Evolutionary conservation across 2,888 invertebrate species (phyloP), one percentile per base, ranked within the genome.

Genomic region (Tuberolachnus salignus): DNA sequence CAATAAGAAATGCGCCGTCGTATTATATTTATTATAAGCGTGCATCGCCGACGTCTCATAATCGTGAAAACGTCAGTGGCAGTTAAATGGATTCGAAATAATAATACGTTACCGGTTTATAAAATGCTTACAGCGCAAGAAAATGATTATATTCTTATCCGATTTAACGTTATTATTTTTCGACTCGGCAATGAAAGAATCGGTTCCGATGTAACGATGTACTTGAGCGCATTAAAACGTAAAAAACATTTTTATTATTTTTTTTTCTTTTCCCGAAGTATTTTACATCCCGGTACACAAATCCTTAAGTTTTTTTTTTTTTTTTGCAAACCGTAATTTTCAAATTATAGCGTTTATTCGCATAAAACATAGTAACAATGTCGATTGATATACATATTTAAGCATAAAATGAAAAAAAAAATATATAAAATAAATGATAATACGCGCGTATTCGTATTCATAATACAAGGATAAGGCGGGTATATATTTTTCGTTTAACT

Each of bases 21-120:
- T 42, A 63, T 42, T 63, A 42, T 19, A n/a, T 63, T 63, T n/a
- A n/a, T n/a, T n/a, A n/a, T 63, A 42, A 63, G 63, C 16, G 42
- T 34, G 10, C 42, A n/a, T 63, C 63, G 13, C 19, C 23, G 4
- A 19, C 11, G 23, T 57, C 11, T 10, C 42, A 21, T 16, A 59
- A 26, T 59, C 16, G 59, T 59, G 59, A n/a, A 59, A 59, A 42
- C 19, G 42, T 63, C 19, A n/a, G 8, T 42, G n/a, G 19, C 42
- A 42, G 42, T 63, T 59, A 26, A 34, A 34, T 34, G 34, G 34
- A 34, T 34, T 34, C 34, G 34, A 6, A 34, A 34, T 4, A 34
- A 34, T 4, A 34, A 34, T 4, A 34, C 34, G 34, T 6, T 34
- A 34, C 34, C 6, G 34, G 34, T 34, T 34, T 34, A 34, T 34